phyloP scores from a whole-genome alignment of 2,797 vertebrate species.

The Poeciliopsis presidionis region DNA sequence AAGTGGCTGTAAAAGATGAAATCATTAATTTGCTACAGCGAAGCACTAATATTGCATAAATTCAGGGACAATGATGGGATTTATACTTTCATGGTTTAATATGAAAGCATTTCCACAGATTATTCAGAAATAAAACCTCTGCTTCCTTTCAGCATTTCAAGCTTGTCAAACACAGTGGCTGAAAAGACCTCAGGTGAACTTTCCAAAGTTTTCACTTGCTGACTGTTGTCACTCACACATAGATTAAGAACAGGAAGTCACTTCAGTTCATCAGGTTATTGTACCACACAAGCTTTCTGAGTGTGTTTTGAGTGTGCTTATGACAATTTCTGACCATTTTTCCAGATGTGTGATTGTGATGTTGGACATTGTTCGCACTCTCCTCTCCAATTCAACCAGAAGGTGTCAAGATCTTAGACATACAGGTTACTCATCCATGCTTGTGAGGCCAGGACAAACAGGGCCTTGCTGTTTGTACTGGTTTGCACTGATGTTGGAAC shows the following conservation, averaged over 20 bases:
- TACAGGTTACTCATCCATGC: not conserved
- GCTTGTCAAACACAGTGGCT: not conserved
- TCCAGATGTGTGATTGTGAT: not conserved
- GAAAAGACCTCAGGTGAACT: not conserved
- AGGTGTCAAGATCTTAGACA: not conserved
- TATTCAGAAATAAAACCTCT: not conserved
- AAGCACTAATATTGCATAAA: constrained; percentile 11
- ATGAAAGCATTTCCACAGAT: not conserved
- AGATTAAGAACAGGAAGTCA: not conserved
- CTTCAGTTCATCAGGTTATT: not conserved
- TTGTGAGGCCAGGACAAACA: not conserved
- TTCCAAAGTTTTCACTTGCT: not conserved
- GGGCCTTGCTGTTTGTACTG: not conserved
- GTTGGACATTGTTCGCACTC: not conserved
- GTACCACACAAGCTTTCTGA: not conserved
- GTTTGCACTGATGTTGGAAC: not conserved
- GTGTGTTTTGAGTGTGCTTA: not conserved
- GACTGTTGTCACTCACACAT: not conserved
- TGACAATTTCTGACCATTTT: not conserved
- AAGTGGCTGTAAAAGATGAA: not conserved
- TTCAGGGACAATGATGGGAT: constrained; percentile 10
- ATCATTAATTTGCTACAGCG: constrained; percentile 21
- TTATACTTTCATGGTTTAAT: not conserved
- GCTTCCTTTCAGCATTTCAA: not conserved
- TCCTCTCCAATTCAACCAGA: not conserved